A percentile compares a stretch with the other conserved stretches of the same genome.
phyloP scores from a whole-genome alignment of 1,140 invertebrate species.

The Acromyrmex echinatior region DNA sequence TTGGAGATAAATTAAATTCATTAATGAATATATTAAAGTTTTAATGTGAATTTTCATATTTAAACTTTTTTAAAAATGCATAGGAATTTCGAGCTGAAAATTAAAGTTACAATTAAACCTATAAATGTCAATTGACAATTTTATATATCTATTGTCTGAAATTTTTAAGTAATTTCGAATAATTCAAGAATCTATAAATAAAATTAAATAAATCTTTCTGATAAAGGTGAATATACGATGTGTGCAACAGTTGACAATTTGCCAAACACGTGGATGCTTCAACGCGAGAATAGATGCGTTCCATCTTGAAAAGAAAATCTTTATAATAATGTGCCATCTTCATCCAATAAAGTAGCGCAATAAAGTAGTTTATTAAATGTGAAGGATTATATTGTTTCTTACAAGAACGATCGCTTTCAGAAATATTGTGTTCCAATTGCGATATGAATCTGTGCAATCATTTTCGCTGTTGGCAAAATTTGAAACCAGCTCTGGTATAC shows the following conservation, averaged over 20 bases:
- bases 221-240: slow-evolving; percentile 70
- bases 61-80: background rate
- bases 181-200: slow-evolving; percentile 3
- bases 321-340: slow-evolving; percentile 7
- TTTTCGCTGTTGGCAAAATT: background rate
- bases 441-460: background rate
- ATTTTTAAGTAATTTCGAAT: background rate
- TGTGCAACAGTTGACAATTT: slow-evolving; percentile 67
- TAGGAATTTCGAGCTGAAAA: background rate
- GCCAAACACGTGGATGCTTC: slow-evolving; percentile 59
- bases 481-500: background rate
- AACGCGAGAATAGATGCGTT: slow-evolving; percentile 33
- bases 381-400: background rate
- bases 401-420: background rate
- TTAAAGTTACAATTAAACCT: background rate
- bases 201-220: slow-evolving; percentile 35
- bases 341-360: background rate
- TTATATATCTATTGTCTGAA: background rate
- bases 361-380: background rate
- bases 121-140: background rate
- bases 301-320: background rate
- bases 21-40: background rate
- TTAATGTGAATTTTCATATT: background rate
- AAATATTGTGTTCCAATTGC: background rate
- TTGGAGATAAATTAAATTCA: background rate